phyloP scores from a whole-genome alignment of 1,140 invertebrate genomes.

The Drosophila mayri region DNA sequence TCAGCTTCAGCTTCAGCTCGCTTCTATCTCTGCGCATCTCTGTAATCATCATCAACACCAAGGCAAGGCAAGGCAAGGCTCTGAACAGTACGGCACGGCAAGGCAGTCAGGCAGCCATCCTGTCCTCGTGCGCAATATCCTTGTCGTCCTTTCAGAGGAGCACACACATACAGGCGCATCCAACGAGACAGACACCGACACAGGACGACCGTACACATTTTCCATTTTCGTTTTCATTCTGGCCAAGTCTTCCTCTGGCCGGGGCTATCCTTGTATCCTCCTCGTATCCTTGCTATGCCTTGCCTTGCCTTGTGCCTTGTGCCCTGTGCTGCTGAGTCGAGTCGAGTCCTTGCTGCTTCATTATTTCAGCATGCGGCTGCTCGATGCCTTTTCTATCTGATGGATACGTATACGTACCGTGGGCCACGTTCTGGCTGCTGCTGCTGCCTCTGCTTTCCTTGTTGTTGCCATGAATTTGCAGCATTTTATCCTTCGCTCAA shows the following conservation, averaged over 20 bases:
- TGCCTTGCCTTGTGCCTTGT: slow-evolving; percentile 20
- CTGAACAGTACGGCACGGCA: slow-evolving; percentile 23
- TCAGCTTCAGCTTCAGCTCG: slow-evolving; percentile 55
- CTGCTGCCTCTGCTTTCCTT: slow-evolving; percentile 31
- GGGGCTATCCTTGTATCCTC: slow-evolving; percentile 44
- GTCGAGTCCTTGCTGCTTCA: slow-evolving; percentile 82
- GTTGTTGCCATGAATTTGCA: slow-evolving; percentile 79
- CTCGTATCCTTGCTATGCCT: slow-evolving; percentile 29
- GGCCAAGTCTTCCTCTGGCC: slow-evolving; percentile 58
- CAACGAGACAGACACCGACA: slow-evolving; percentile 48
- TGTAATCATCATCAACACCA: slow-evolving; percentile 83
- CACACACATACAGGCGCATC: slow-evolving; percentile 8
- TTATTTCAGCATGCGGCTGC: slow-evolving; percentile 81
- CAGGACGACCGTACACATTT: slow-evolving; percentile 58
- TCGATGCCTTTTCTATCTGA: slow-evolving; percentile 82
- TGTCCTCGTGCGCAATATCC: slow-evolving; percentile 81
- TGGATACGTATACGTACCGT: slow-evolving; percentile 82
- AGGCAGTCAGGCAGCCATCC: slow-evolving; percentile 73
- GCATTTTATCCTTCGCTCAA: slow-evolving; percentile 81
- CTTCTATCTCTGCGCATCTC: slow-evolving; percentile 78
- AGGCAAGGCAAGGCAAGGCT: slow-evolving; percentile 59
- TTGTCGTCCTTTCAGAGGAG: slow-evolving; percentile 71
- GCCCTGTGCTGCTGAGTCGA: slow-evolving; percentile 50
- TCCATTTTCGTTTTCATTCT: slow-evolving; percentile 83
- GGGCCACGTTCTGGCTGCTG: slow-evolving; percentile 51